A percentile compares a stretch with the other conserved stretches of the same genome.
These are phyloP conservation scores for Raja brachyura DNA, from an alignment of 2,113 vertebrate species.

Conservation along the genomic window DNA sequence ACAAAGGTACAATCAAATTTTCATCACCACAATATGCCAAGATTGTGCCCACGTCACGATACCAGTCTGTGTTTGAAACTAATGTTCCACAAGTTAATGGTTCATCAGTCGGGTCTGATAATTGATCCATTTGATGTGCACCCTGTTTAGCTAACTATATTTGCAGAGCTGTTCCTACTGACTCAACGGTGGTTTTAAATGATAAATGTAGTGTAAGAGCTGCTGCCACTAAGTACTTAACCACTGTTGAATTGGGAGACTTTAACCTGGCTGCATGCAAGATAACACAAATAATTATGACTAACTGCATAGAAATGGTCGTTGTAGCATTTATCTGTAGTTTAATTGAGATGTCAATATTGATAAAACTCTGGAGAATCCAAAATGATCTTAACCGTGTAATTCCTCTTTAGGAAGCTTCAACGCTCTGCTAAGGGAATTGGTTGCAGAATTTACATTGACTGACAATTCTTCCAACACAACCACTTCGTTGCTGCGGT, in stretches of 20 bases:
- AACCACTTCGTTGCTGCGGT: constrained; percentile 89
- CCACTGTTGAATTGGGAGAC: not conserved
- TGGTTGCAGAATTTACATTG: constrained; percentile 95
- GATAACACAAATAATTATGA: not conserved
- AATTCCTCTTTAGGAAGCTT: constrained; percentile 69
- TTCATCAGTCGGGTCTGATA: not conserved
- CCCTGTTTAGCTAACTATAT: not conserved
- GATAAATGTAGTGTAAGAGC: not conserved
- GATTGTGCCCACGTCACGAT: not conserved
- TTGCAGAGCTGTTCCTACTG: not conserved
- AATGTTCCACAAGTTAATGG: not conserved
- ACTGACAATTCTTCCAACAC: constrained; percentile 98
- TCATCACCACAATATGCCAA: no score
- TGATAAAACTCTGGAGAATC: constrained; percentile 29
- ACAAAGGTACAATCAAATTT: no score
- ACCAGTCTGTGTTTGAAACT: not conserved
- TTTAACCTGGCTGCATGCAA: not conserved
- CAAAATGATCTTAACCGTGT: constrained; percentile 40
- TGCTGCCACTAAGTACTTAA: not conserved
- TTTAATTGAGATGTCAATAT: not conserved
- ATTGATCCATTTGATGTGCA: not conserved
- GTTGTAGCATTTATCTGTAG: not conserved
- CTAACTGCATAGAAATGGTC: not conserved
- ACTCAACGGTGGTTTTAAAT: not conserved
- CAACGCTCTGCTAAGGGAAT: constrained; percentile 85